A percentile compares a stretch with the other conserved stretches of the same genome.
These are phyloP conservation scores for Lasioglossum baleicum DNA, from an alignment of 1,140 invertebrate species.

Conservation along the genomic window DNA sequence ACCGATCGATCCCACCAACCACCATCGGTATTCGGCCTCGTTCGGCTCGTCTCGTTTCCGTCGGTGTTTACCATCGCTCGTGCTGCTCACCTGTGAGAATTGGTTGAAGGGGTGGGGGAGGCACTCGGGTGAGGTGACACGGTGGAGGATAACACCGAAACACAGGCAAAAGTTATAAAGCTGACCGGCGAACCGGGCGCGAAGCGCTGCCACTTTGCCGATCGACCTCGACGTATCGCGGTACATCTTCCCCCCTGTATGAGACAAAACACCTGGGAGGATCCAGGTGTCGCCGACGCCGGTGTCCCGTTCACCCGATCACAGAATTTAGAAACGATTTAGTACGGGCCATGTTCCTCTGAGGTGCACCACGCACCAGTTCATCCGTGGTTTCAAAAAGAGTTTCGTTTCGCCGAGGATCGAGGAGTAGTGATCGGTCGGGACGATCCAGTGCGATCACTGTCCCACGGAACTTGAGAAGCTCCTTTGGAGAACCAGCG, in stretches of 20 bases:
- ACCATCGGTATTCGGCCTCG: constrained; percentile 15
- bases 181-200: constrained; percentile 63
- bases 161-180: constrained; percentile 77
- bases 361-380: no score
- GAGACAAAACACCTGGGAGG: not conserved
- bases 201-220: constrained; percentile 72
- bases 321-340: no score
- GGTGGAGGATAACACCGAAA: constrained; percentile 21
- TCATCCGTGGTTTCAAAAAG: no score
- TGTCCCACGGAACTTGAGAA: no score
- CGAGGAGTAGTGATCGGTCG: no score
- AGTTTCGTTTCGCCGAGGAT: no score
- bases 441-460: no score
- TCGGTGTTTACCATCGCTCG: no score
- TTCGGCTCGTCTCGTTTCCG: constrained; percentile 61
- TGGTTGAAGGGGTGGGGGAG: no score
- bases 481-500: no score
- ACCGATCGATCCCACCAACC: constrained; percentile 28
- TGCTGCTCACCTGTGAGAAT: constrained; percentile 52
- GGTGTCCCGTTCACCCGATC: constrained; percentile 28
- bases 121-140: not conserved
- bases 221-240: constrained; percentile 63
- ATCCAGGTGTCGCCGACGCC: constrained; percentile 17
- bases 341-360: no score
- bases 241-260: constrained; percentile 12